Base-by-base conservation (phyloP, 1,140 invertebrate species). In the Hermetia illucens region DNA sequence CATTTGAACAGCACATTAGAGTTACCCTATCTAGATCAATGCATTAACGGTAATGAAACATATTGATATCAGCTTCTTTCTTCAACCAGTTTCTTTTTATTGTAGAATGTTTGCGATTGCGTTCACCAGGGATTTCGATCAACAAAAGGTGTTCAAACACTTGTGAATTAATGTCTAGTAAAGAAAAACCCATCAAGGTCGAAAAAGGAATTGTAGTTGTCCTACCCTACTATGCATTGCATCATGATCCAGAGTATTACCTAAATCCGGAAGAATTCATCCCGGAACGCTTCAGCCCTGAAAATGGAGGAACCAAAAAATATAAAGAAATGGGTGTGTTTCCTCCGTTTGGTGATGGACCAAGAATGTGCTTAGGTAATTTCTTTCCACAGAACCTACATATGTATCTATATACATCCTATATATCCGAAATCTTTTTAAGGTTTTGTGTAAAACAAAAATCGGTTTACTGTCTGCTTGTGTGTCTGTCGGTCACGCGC, bases 191-290 rank as follows among this genome's bases (percentile, higher is more conserved):
- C n/a, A 12, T 34, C 13, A 24, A 13, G 1, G 16, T 34, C n/a
- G 33, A 34, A 34, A 69, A 68, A 36, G 66, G 61, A 15, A 57
- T 65, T 3, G 63, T 62, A 6, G 38, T 74, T 3, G 60, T 61
- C 30, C 52, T 75, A 13, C 64, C 72, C 0, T 46, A 68, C 12
- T 52, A 61, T 36, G 64, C 63, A 0, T 34, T 72, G 5, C 73
- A 75, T 34, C 55, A 53, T 12, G 73, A 83, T 50, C 61, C 68
- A 4, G 47, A 70, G 27, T 66, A 72, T 45, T 87, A 72, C 44
- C 65, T 71, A 13, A 62, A 83, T 38, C 77, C 82, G 0, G 61
- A 74, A 9, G 55, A 54, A 13, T 88, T 77, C 52, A 67, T 77
- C 53, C 84, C 84, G 0, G 74, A 81, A 27, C 60, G 82, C 62